These are phyloP conservation scores for Drosophila seclusa DNA, from an alignment of 2,888 invertebrate species.

Conservation along the genomic window DNA sequence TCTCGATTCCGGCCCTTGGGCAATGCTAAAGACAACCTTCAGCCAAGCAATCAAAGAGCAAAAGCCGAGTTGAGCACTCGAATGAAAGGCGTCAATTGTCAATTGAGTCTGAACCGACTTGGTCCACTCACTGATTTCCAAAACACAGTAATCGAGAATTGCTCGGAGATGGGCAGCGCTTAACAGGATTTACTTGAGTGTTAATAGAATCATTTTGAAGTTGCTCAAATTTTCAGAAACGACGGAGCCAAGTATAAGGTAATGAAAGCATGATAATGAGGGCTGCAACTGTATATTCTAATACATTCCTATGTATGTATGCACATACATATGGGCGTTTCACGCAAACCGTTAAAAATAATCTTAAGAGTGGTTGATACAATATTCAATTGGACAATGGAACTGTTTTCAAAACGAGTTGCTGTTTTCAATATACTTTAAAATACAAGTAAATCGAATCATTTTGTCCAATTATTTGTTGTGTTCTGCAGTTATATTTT, in stretches of 20 bases:
- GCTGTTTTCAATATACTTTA: background rate
- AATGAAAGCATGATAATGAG: background rate
- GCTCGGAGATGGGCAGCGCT: background rate
- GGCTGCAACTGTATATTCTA: background rate
- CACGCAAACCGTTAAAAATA: too few species aligned
- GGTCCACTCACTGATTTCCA: background rate
- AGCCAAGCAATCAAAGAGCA: constrained; percentile 6
- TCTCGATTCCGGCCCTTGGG: constrained; percentile 19
- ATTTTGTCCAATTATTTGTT: background rate
- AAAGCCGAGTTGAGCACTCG: constrained; percentile 4
- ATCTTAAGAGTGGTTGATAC: background rate
- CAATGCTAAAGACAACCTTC: constrained; percentile 11
- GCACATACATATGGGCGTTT: background rate
- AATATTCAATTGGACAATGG: background rate
- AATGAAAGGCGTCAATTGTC: constrained; percentile 17
- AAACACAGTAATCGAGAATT: background rate
- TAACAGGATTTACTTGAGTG: background rate
- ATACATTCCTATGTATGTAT: background rate
- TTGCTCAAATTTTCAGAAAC: too few species aligned
- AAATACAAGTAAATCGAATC: background rate
- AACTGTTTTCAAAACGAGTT: background rate
- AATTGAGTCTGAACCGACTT: constrained; percentile 3
- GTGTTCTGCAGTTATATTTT: background rate
- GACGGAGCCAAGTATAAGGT: background rate
- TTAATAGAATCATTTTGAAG: background rate